Evolutionary conservation across 2,888 invertebrate species (phyloP).

Genomic region (Hyppa rectilinea): DNA sequence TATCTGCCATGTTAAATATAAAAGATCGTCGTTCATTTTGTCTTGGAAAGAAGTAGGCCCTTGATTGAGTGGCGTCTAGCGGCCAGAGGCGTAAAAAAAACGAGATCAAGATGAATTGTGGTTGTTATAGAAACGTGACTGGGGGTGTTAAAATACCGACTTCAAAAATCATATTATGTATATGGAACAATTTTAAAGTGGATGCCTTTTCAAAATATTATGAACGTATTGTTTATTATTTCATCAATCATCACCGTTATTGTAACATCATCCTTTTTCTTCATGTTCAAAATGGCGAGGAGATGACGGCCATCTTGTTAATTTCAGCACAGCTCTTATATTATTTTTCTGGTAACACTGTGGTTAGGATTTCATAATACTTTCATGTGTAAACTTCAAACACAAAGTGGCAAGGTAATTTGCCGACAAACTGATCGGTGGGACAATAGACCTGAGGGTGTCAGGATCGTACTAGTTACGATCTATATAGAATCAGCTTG

Average conservation of each 20-base stretch:
- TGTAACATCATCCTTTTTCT: neutral
- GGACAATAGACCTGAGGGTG: conserved; percentile 2
- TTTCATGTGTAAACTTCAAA: neutral
- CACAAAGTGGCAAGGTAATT: neutral
- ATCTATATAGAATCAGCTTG: conserved; percentile 37
- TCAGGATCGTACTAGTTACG: conserved; percentile 34
- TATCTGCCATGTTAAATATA: conserved; percentile 31
- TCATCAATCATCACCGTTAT: neutral
- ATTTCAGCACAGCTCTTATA: neutral
- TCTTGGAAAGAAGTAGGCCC: conserved; percentile 25
- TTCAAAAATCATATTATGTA: neutral
- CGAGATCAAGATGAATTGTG: conserved; percentile 52
- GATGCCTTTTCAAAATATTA: neutral
- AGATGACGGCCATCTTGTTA: neutral
- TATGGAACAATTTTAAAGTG: neutral
- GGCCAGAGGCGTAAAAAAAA: conserved; percentile 44
- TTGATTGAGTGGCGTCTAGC: conserved; percentile 46
- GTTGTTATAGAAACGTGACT: conserved; percentile 50
- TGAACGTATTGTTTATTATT: neutral
- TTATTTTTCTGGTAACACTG: neutral
- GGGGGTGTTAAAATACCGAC: conserved; percentile 21
- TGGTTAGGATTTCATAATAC: neutral
- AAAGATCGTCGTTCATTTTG: conserved; percentile 48
- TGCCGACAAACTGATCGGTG: conserved; percentile 10
- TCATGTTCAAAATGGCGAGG: neutral